Base-by-base conservation (phyloP, 1,140 invertebrate genomes). In the Gryllus bimaculatus region DNA sequence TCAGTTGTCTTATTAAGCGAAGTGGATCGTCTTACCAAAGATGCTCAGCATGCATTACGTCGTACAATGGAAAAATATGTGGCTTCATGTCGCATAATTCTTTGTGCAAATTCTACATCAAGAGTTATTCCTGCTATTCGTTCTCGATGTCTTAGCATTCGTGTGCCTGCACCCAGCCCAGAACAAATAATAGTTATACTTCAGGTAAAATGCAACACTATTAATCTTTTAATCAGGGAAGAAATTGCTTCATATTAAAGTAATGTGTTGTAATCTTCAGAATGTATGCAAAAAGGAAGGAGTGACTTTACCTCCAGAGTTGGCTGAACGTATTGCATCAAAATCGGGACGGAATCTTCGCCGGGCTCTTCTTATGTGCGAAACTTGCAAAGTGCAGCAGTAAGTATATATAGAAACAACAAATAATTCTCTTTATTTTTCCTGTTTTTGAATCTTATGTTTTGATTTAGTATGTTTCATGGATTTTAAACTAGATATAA, bases 11-110 rank as follows among this genome's bases (percentile, higher is more conserved):
- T 99, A 8, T 85, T 99, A 66, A 96, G 94, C 80, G 98, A 99
- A 86, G 98, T 98, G 0, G 98, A 99, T 86, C 92, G 94, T 78
- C 86, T 99, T n/a, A 96, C 96, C 1, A 97, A 95, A 85, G 98
- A 99, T 88, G 98, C 98, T 0, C 98, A 99, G 85, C 97, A 99
- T 87, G 98, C 97, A 0, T 86, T 99, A 74, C 91, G 98, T 82
- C 89, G 98, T 80, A 99, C 98, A 2, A 99, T 99, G 98, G 98
- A 99, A 86, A 99, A 99, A 84, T 99, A 99, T 86, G 94, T 98
- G 80, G 88, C 91, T 18, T 98, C 96, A 10, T 99, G 98, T 87
- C 91, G 98, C 48, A 86, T 99, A 0, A 98, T 99, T 84, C 88
- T 99, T 1, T 96, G 95, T 83, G 95, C 96, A 8, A 98, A 98